Evolutionary conservation across 2,113 vertebrate genomes (phyloP).

Genomic region (Boleophthalmus pectinirostris): DNA sequence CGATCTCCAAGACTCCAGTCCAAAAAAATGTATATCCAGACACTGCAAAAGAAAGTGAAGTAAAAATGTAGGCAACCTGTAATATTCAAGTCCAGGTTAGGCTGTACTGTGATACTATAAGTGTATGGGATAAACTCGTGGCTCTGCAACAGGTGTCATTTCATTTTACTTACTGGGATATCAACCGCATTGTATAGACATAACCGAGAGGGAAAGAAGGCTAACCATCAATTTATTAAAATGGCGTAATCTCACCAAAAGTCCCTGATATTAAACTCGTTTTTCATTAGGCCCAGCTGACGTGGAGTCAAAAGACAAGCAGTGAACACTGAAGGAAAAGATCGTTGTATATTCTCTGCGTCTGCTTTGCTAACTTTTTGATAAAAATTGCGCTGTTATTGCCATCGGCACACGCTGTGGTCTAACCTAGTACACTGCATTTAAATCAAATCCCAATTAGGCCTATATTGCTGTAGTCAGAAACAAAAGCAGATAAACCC

Average conservation of each 20-base stretch:
- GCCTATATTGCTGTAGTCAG: slow-evolving; percentile 21
- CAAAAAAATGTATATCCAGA: slow-evolving; percentile 44
- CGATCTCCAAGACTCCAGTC: slow-evolving; percentile 57
- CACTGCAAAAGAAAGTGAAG: slow-evolving; percentile 38
- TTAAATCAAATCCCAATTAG: neutral
- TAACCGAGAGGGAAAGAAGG: neutral
- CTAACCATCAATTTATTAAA: neutral
- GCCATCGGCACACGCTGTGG: neutral
- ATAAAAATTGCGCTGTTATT: neutral
- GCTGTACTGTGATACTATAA: neutral
- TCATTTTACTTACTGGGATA: neutral
- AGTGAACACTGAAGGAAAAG: slow-evolving; percentile 14
- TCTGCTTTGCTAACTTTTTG: slow-evolving; percentile 18
- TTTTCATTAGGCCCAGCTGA: slow-evolving; percentile 24
- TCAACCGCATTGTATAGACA: neutral
- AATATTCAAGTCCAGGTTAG: neutral
- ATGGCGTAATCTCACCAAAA: neutral
- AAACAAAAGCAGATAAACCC: slow-evolving; percentile 49
- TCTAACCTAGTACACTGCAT: no score
- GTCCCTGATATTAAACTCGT: slow-evolving; percentile 24
- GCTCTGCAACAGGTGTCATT: slow-evolving; percentile 60
- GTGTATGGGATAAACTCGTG: neutral
- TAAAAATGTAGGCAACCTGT: slow-evolving; percentile 1
- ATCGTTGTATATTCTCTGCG: no score
- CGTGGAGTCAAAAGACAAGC: slow-evolving; percentile 29